Evolutionary conservation across 2,113 vertebrate genomes (phyloP).

Genomic region (Xiphorhynchus elegans): DNA sequence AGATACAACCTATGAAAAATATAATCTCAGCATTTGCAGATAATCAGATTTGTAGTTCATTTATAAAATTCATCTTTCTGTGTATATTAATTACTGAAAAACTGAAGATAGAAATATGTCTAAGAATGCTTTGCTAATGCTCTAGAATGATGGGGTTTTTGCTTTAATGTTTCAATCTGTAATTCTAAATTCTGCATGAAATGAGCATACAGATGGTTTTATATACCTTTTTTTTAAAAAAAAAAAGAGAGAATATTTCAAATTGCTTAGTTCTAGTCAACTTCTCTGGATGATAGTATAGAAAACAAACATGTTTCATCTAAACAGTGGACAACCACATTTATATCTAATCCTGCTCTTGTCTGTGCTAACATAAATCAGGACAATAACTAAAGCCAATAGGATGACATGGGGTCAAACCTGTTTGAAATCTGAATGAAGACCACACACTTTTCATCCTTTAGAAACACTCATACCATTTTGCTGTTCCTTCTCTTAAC

Average conservation of each 20-base stretch:
- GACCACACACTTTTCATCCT: conserved; percentile 50
- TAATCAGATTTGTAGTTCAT: background rate
- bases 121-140: background rate
- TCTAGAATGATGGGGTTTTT: background rate
- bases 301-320: conserved; percentile 8
- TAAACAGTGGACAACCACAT: conserved; percentile 28
- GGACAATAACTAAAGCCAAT: conserved; percentile 61
- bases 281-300: background rate
- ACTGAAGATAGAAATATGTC: background rate
- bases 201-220: background rate
- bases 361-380: conserved; percentile 50
- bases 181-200: background rate
- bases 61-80: background rate
- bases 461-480: conserved; percentile 28
- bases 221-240: background rate
- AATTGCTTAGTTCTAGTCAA: background rate
- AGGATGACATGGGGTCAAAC: conserved; percentile 58
- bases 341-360: conserved; percentile 49
- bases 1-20: background rate
- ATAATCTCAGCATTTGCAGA: background rate
- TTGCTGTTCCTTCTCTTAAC: conserved; percentile 15
- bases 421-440: conserved; percentile 61
- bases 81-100: background rate
- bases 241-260: background rate
- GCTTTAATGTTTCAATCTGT: background rate